Percentiles rank a stretch among this genome's conserved stretches.
phyloP scores from a whole-genome alignment of 2,113 vertebrate genomes.

The Eudorcas thomsonii region DNA sequence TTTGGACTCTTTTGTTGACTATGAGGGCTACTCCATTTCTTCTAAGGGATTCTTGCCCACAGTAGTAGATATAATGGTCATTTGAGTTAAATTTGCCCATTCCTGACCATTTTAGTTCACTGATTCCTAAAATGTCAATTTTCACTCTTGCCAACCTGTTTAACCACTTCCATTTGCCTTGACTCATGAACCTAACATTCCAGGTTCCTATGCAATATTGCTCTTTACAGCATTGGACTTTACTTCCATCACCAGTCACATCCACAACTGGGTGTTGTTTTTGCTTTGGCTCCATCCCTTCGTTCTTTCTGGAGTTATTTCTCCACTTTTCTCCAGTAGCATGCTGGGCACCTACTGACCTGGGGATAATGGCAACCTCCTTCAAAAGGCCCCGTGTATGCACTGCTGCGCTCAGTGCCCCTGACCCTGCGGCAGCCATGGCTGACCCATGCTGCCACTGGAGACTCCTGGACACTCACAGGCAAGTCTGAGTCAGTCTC shows the following conservation, averaged over 20 bases:
- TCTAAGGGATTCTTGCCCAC: neutral
- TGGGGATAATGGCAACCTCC: neutral
- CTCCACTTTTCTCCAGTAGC: neutral
- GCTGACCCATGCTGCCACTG: accelerated
- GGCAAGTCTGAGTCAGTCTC: neutral
- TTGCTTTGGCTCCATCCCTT: neutral
- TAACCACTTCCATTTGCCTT: neutral
- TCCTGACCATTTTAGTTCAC: neutral
- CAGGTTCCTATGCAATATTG: neutral
- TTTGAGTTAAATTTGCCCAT: neutral
- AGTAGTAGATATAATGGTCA: neutral
- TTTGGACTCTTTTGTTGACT: neutral
- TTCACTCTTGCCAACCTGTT: neutral
- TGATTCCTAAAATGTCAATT: neutral
- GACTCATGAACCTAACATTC: neutral
- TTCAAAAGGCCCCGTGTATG: neutral
- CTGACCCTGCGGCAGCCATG: neutral
- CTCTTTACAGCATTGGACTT: neutral
- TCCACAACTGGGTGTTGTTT: neutral
- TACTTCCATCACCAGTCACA: neutral
- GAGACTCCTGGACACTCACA: neutral
- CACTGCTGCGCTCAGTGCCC: neutral
- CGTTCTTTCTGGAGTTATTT: neutral
- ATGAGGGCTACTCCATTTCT: neutral
- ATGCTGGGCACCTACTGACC: neutral